Evolutionary conservation across 2,113 vertebrate genomes (phyloP).

Genomic region (Phodopus roborovskii): DNA sequence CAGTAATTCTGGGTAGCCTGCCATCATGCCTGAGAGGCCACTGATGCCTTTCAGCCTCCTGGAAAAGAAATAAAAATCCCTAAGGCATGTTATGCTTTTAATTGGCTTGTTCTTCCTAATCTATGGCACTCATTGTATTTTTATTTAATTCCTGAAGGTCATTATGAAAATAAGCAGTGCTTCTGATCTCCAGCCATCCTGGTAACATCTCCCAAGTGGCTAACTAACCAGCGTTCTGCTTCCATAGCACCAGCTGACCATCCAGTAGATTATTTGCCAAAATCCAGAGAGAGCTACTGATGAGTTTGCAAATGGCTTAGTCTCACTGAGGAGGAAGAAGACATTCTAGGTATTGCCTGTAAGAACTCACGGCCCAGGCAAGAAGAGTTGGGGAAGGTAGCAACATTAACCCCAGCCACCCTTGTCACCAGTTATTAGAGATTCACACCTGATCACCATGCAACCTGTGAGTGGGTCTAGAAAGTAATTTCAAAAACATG

Average conservation of each 20-base stretch:
- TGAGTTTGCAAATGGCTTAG: conserved; percentile 45
- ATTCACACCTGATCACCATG: neutral
- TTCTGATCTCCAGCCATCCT: conserved; percentile 68
- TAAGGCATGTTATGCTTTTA: conserved; percentile 78
- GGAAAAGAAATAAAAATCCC: conserved; percentile 72
- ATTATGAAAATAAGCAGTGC: conserved; percentile 84
- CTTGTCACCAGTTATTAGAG: neutral
- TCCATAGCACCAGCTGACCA: conserved; percentile 58
- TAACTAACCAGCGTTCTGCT: conserved; percentile 47
- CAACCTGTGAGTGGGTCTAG: neutral
- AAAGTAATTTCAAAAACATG: neutral
- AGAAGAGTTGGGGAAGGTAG: neutral
- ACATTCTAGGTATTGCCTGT: neutral
- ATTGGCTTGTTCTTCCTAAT: conserved; percentile 87
- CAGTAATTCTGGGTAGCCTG: conserved; percentile 55
- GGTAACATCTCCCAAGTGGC: neutral
- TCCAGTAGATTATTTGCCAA: conserved; percentile 39
- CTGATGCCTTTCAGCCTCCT: conserved; percentile 57
- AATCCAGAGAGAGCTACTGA: conserved; percentile 14
- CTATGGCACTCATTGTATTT: conserved; percentile 82
- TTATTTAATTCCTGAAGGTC: conserved; percentile 85
- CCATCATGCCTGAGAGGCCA: conserved; percentile 74
- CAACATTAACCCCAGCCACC: neutral
- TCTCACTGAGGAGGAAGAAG: neutral
- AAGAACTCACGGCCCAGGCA: neutral